Evolutionary conservation across 2,888 invertebrate genomes (phyloP), one percentile per base, ranked within the genome.

Genomic region (Entomobrya multifasciata): DNA sequence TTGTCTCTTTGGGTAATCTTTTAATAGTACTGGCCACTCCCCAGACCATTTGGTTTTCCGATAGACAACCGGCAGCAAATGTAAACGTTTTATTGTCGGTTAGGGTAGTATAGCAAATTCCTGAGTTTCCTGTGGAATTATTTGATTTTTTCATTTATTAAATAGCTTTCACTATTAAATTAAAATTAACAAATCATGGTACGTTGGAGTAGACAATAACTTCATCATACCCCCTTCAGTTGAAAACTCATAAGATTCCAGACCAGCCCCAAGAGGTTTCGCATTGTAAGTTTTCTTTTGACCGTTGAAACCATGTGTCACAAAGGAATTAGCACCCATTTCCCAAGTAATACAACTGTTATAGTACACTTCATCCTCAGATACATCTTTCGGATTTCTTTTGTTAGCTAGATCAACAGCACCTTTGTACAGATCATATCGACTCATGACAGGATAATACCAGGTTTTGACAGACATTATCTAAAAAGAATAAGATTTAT

Each of bases 301-400:
- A n/a, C 55, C 70, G 55, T 55, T 47, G 22, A 70, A 80, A 22
- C 80, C 80, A 20, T 41, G 49, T 0, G 70, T 30, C 17, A 52
- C 36, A 22, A 80, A 13, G 13, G 49, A 52, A 13, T 70, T 70
- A 1, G 0, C 36, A 17, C 70, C 3, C 13, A 80, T 52, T n/a
- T 52, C 67, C 67, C 67, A 80, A 3, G 20, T 22, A 36, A 70
- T 70, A 36, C 80, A 80, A 10, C 30, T 30, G 15, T 80, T 55
- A 17, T 80, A 80, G 22, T 80, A 70, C 3, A 80, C 0, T 2
- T 49, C 27, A 1, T 10, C n/a, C 22, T 80, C 80, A 0, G 41
- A 4, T 17, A 67, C 52, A 15, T 70, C 52, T 8, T 36, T 70
- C 10, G 22, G n/a, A 20, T 67, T 36, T n/a, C n/a, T n/a, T n/a